Base-by-base conservation (phyloP, 2,888 invertebrate genomes). In the Suillia variegata region DNA sequence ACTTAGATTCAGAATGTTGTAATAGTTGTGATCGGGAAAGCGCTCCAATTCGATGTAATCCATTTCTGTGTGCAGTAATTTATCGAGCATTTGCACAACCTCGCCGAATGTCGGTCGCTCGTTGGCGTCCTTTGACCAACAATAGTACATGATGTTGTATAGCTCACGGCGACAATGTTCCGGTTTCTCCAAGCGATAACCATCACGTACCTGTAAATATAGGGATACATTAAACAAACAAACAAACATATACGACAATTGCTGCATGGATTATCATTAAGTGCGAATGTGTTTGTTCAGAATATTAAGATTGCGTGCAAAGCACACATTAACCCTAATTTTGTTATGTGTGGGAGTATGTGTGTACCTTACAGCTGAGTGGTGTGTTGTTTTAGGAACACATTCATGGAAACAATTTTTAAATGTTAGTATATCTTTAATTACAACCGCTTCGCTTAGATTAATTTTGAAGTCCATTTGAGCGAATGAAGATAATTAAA, bases 81-180 rank as follows among this genome's bases (percentile, higher is more conserved):
- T 89, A 78, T 95, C 95, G 53, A 96, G 83, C 78, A 93, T 86
- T 56, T 87, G 85, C 2, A 93, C 90, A 18, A 95, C 88, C 80
- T 96, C 94, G 1, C 85, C 85, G 81, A 97, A 97, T 50, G 89
- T 87, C 0, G 96, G 96, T 59, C 97, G 83, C 62, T 90, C 87
- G n/a, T 88, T 87, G 0, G 94, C 87, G 70, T 93, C 90, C 13
- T 91, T 89, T 64, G 93, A 92, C 97, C 97, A 97, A 80, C 96
- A 97, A 79, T 95, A 94, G 79, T 91, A 94, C 96, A 96, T 96
- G 56, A 96, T 92, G 73, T 95, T 94, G 83, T 95, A 96, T 1
- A 96, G 85, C 78, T 96, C 95, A 5, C 96, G 85, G 51, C 94
- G 89, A 80, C 96, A 96, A 75, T 97, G 96, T 70, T 94, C 94